A percentile compares a stretch with the other conserved stretches of the same genome.
Evolutionary conservation across 2,797 vertebrate genomes (phyloP).

Genomic region (Epinephelus coioides): DNA sequence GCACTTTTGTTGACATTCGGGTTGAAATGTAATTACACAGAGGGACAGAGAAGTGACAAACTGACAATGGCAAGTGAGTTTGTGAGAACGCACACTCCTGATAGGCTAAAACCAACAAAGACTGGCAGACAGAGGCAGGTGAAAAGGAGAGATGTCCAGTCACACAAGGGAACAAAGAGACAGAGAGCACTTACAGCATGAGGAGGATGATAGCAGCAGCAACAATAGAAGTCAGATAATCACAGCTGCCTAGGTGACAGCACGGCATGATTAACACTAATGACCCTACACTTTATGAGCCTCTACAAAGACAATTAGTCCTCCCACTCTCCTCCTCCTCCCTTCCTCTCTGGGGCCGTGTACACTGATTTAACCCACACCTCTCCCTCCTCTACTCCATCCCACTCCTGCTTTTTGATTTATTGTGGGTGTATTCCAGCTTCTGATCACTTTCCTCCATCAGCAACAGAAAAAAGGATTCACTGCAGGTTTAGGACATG

Average conservation of each 20-base stretch:
- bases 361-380: slow-evolving; percentile 59
- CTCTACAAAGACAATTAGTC: slow-evolving; percentile 78
- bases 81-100: slow-evolving; percentile 28
- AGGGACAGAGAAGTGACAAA: slow-evolving; percentile 35
- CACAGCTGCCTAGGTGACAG: slow-evolving; percentile 80
- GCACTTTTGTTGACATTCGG: slow-evolving; percentile 8
- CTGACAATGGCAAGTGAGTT: slow-evolving; percentile 23
- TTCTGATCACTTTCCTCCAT: slow-evolving; percentile 12
- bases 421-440: not conserved
- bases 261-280: slow-evolving; percentile 85
- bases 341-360: slow-evolving; percentile 56
- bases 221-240: slow-evolving; percentile 78
- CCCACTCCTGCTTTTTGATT: slow-evolving; percentile 18
- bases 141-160: slow-evolving; percentile 46
- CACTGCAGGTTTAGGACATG: not conserved
- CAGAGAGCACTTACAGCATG: slow-evolving; percentile 39
- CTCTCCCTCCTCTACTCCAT: slow-evolving; percentile 27
- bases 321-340: slow-evolving; percentile 61
- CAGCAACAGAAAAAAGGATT: not conserved
- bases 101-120: slow-evolving; percentile 50
- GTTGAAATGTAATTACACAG: slow-evolving; percentile 42
- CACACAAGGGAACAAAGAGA: slow-evolving; percentile 50
- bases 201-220: slow-evolving; percentile 49
- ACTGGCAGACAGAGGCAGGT: slow-evolving; percentile 40
- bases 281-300: slow-evolving; percentile 81